Evolutionary conservation across 1,140 invertebrate genomes (phyloP).

Genomic region (Drosophila carrolli): DNA sequence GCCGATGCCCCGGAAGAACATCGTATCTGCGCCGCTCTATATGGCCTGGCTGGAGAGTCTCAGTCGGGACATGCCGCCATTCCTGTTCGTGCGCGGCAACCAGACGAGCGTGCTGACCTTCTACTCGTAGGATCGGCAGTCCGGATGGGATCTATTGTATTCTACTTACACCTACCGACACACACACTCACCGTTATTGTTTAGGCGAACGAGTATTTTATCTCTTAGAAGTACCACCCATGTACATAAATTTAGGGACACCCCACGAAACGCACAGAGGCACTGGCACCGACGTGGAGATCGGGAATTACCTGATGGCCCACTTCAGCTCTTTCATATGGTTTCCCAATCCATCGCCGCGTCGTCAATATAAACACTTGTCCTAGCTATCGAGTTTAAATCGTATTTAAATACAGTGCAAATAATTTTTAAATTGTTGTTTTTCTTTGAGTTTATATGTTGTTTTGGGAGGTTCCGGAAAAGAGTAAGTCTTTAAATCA

Average conservation of each 20-base stretch:
- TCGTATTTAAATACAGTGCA: conserved; percentile 48
- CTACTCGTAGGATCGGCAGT: conserved; percentile 90
- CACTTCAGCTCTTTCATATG: not conserved
- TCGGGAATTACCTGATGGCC: not conserved
- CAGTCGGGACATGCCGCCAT: conserved; percentile 94
- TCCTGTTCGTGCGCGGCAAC: conserved; percentile 96
- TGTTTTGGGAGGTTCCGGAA: no score
- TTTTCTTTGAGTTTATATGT: not conserved
- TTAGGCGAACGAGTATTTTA: conserved; percentile 61
- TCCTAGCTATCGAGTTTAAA: conserved; percentile 42
- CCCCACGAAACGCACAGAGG: conserved; percentile 45
- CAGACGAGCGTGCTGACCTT: conserved; percentile 98
- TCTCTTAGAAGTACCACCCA: conserved; percentile 71
- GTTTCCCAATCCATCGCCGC: conserved; percentile 3
- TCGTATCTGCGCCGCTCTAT: conserved; percentile 95
- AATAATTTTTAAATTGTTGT: conserved; percentile 27
- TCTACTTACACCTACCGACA: conserved; percentile 50
- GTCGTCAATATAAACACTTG: conserved; percentile 23
- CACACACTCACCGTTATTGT: conserved; percentile 36
- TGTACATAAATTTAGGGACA: conserved; percentile 68
- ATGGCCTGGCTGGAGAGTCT: conserved; percentile 97
- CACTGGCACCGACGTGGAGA: conserved; percentile 23
- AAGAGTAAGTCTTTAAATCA: no score
- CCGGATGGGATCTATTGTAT: conserved; percentile 28
- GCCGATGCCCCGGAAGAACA: conserved; percentile 95